Conservation (phyloP, 2,888 invertebrate genomes). For the Andrena marginata region DNA sequence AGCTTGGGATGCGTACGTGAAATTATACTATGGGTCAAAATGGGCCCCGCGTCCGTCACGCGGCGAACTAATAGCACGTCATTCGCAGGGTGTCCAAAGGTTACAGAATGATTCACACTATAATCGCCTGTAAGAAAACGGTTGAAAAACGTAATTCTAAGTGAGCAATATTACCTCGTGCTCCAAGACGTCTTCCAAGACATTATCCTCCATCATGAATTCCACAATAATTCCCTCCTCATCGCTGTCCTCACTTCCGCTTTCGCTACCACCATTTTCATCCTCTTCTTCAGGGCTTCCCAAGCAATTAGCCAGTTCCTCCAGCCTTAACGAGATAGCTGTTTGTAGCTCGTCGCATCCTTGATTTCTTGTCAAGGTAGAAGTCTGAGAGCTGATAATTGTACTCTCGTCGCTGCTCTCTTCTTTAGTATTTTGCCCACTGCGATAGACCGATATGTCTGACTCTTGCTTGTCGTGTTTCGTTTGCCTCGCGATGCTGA, state of each 20-base stretch:
- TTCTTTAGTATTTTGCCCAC: slow-evolving; percentile 87
- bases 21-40: no score
- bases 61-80: no score
- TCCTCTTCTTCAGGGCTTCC: slow-evolving; percentile 85
- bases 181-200: slow-evolving; percentile 83
- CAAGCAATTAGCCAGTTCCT: slow-evolving; percentile 86
- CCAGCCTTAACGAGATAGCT: slow-evolving; percentile 86
- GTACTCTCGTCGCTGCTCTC: slow-evolving; percentile 99
- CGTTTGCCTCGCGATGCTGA: slow-evolving; percentile 68
- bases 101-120: no score
- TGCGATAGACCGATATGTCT: slow-evolving; percentile 85
- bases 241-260: slow-evolving; percentile 82
- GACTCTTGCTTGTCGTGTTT: slow-evolving; percentile 86
- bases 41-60: no score
- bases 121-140: not conserved
- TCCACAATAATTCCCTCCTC: slow-evolving; percentile 84
- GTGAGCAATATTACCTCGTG: slow-evolving; percentile 77
- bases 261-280: slow-evolving; percentile 82
- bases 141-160: not conserved
- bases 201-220: slow-evolving; percentile 81
- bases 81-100: no score
- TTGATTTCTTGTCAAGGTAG: slow-evolving; percentile 95
- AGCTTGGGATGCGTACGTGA: no score
- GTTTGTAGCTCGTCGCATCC: slow-evolving; percentile 86
- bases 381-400: slow-evolving; percentile 98